Conservation (phyloP, 2,113 vertebrate species). For the Solenodon paradoxus region DNA sequence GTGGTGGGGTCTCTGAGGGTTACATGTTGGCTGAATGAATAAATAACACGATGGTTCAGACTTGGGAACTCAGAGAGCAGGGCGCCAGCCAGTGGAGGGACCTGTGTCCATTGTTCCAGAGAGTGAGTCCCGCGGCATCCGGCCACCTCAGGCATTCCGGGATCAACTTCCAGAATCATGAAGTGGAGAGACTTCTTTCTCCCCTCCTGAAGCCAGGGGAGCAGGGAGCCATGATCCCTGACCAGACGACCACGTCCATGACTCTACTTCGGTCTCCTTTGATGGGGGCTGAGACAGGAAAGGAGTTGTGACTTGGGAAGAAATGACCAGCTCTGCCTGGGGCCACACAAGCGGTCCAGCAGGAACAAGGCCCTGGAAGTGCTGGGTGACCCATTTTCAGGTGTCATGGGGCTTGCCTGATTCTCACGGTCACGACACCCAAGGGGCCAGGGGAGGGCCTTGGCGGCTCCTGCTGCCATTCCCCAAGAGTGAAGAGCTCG, state of each 20-base stretch:
- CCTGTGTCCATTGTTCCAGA: background rate
- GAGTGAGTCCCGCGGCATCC: background rate
- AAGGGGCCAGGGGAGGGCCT: too few species aligned
- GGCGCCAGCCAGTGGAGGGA: too few species aligned
- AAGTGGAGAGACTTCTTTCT: background rate
- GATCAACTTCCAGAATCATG: background rate
- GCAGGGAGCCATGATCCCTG: background rate
- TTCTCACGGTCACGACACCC: background rate
- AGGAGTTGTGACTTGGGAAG: background rate
- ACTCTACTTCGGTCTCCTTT: background rate
- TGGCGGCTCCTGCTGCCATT: background rate
- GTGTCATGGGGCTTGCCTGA: background rate
- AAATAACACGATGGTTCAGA: background rate
- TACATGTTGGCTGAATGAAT: background rate
- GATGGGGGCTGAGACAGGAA: background rate
- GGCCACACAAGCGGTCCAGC: background rate
- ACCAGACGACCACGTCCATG: background rate
- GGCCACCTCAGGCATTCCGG: background rate
- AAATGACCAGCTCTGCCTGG: background rate
- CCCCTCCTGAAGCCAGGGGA: background rate
- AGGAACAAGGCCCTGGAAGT: background rate
- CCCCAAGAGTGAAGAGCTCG: background rate
- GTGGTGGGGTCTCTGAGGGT: background rate
- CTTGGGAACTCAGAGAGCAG: background rate
- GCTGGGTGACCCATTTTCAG: background rate